Evolutionary conservation across 2,888 invertebrate genomes (phyloP), one percentile per base, ranked within the genome.

Genomic region (Pantelozetes paolii): DNA sequence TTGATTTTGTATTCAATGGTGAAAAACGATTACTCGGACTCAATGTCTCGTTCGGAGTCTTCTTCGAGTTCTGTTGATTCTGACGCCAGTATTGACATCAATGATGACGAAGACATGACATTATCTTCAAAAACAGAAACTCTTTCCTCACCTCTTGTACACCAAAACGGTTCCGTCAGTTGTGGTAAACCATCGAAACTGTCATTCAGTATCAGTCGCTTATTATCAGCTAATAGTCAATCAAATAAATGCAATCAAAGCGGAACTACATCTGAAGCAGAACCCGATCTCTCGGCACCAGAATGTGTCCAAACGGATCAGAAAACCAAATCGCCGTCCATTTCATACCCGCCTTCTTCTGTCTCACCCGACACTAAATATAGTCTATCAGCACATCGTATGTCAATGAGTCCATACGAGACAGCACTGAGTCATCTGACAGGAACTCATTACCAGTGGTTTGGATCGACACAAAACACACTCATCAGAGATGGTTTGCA

Each of bases 401-500:
- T 42, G 5, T 71, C 75, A 30, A 72, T 76, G n/a, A 74, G 72
- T 59, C 73, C 74, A 36, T 73, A 75, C 71, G 62, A 75, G 45
- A 26, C 42, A 42, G 67, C 67, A 42, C 23, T 67, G 9, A 67
- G 20, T 42, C 75, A 76, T 42, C 48, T 75, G 42, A 42, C 67
- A 6, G 67, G 67, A 67, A 79, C 79, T 36, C 57, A 76, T 13
- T 77, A 77, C 57, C 75, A 75, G 15, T 78, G 78, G 78, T 76
- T 77, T 74, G 76, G 74, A 6, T 77, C 76, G 6, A 74, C 76
- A 0, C 72, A 75, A 11, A 72, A 72, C 15, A 71, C 77, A 40
- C 89, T 90, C 80, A 90, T 90, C 79, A 91, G 91, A 83, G 90
- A 91, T 82, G 86, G 91, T 83, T 83, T 91, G 79, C 89, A 90